Base-by-base conservation (phyloP, 2,797 vertebrate species). In the Orestias chungarensis region DNA sequence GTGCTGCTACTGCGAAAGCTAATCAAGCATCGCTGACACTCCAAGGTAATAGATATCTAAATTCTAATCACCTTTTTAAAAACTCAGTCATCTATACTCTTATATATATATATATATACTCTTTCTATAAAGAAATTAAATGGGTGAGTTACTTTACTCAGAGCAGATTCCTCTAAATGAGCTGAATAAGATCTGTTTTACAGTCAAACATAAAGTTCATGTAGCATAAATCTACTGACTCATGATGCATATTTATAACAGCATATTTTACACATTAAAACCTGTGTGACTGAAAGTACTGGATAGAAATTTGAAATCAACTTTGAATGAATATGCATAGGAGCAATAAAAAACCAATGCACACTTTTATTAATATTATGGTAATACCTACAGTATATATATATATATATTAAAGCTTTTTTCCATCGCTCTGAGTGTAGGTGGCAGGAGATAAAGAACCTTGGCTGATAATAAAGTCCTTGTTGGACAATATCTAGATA, bases 11-110 rank as follows among this genome's bases (percentile, higher is more conserved):
- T 18, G 15, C 2, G 71, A 66, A 76, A 71, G 72, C 27, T 78
- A 71, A 87, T 83, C 72, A 77, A 74, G 33, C 74, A 61, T 11
- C 23, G 46, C 11, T 61, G 75, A 80, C 68, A 66, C 74, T 8
- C 54, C 35, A 42, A 3, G 14, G 64, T 72, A 76, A 74, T 54
- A 75, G 54, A 75, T 76, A 79, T 75, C 43, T 61, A 70, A 75
- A 75, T 70, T 23, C 68, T 70, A 49, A 80, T 70, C 66, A 47
- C 55, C n/a, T 76, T 70, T 38, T 78, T 46, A 69, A 35, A 64
- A 74, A 68, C 57, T 67, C 40, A 68, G 46, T 66, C 71, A 25
- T 42, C 29, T 69, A 82, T 50, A 72, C 72, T 47, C 20, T n/a
- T n/a, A n/a, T n/a, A n/a, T n/a, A n/a, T n/a, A n/a, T n/a, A n/a